Conservation (phyloP, 2,113 vertebrate genomes). For the Poeciliopsis prolifica region DNA sequence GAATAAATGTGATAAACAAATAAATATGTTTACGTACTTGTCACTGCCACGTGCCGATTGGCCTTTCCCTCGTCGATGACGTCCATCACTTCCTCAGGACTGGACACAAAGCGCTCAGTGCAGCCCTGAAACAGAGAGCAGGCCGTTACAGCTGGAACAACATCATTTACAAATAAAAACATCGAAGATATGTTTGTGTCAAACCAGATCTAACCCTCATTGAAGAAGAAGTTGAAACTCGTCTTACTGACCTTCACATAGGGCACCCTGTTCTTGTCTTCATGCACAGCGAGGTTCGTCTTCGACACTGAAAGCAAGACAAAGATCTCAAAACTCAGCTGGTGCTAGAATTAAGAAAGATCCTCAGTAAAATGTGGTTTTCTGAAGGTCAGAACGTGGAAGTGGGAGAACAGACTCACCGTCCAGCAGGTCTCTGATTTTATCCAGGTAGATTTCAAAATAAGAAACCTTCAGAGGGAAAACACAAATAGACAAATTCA, state of each 20-base stretch:
- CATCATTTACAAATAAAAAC: neutral
- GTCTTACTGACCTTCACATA: constrained; percentile 88
- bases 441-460: constrained; percentile 97
- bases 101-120: constrained; percentile 95
- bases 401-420: constrained; percentile 70
- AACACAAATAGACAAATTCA: too few relatives aligned
- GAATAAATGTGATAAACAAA: neutral
- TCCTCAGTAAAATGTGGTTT: neutral
- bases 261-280: constrained; percentile 96
- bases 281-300: constrained; percentile 96
- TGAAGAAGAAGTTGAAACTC: too few relatives aligned
- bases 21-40: constrained; percentile 77
- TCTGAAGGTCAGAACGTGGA: neutral
- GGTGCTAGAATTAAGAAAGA: neutral
- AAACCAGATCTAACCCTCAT: too few relatives aligned
- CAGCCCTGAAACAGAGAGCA: constrained; percentile 82
- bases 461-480: constrained; percentile 96
- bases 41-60: constrained; percentile 94
- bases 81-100: constrained; percentile 94
- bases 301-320: constrained; percentile 86
- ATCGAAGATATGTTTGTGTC: too few relatives aligned
- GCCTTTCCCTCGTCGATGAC: constrained; percentile 95
- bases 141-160: neutral
- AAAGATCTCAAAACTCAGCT: neutral
- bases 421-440: constrained; percentile 94